phyloP scores from a whole-genome alignment of 2,888 invertebrate species.

The Philopedon plagiatum region DNA sequence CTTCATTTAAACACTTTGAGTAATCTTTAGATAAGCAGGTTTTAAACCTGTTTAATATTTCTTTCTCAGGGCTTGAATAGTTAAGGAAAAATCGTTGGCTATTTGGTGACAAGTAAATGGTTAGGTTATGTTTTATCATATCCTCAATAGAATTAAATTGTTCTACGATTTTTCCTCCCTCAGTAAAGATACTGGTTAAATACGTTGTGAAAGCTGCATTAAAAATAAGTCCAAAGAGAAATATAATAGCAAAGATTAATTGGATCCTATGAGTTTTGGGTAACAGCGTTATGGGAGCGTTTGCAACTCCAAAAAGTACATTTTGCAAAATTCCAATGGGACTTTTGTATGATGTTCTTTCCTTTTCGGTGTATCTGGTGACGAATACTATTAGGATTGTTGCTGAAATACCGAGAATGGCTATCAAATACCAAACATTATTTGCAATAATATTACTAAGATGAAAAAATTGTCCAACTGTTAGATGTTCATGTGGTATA shows the following conservation, averaged over 20 bases:
- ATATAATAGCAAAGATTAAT: slow-evolving; percentile 54
- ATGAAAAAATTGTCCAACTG: background rate
- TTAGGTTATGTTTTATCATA: slow-evolving; percentile 55
- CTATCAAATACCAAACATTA: slow-evolving; percentile 17
- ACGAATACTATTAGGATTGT: slow-evolving; percentile 13
- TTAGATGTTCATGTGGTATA: slow-evolving; percentile 60
- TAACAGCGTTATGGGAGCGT: slow-evolving; percentile 50
- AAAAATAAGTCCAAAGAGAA: slow-evolving; percentile 54
- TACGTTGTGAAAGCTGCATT: slow-evolving; percentile 56
- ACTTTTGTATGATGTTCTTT: slow-evolving; percentile 33
- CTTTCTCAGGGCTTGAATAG: slow-evolving; percentile 22
- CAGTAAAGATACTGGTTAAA: slow-evolving; percentile 58
- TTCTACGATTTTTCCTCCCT: slow-evolving; percentile 51
- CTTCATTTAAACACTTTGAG: slow-evolving; percentile 31
- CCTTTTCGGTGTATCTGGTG: slow-evolving; percentile 12
- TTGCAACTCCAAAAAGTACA: slow-evolving; percentile 51
- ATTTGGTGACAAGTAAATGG: slow-evolving; percentile 54
- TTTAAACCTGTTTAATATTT: background rate
- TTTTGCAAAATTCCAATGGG: slow-evolving; percentile 45
- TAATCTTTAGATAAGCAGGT: background rate
- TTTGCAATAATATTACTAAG: background rate
- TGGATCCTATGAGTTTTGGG: slow-evolving; percentile 54
- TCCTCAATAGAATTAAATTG: slow-evolving; percentile 56
- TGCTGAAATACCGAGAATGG: background rate
- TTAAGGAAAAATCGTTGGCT: slow-evolving; percentile 51